Base-by-base conservation (phyloP, 2,888 invertebrate genomes). In the Apamea epomidion region DNA sequence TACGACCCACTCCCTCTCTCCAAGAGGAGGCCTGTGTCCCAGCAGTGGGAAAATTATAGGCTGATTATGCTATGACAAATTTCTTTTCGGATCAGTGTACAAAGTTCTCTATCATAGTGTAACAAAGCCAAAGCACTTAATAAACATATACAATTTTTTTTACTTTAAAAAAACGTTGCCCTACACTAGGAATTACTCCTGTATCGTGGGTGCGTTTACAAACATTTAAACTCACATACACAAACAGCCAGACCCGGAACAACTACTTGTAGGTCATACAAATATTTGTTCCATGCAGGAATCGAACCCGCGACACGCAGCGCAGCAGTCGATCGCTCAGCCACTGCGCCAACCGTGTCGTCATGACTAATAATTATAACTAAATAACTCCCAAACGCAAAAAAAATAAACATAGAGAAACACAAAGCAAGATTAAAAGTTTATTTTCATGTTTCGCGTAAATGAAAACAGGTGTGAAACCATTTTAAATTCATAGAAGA, bases 401-500 rank as follows among this genome's bases (percentile, higher is more conserved):
- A 16, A 42, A 70, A 42, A 12, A 16, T 8, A 51, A 45, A 72
- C 25, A 62, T 18, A 14, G 21, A 21, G 32, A 69, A 69, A 10
- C 54, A 62, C 68, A 58, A 54, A 73, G 29, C 7, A 25, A 14
- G n/a, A 29, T 68, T 32, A 54, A 21, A 71, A 62, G 10, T 54
- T 18, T 14, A 2, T 54, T 62, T 77, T 32, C 25, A 62, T 51
- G 12, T 68, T 68, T 21, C 8, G n/a, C n/a, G n/a, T 62, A 62
- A 74, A 78, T 74, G 51, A 69, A 78, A 74, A 71, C 18, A 42
- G 32, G 18, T 69, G 54, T 21, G 16, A 76, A 76, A 68, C 54
- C 51, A 65, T 79, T 82, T 78, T 74, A 29, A 85, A 85, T 82
- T 74, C 70, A 76, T 48, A 54, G 58, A 65, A 82, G 5, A 37